phyloP scores from a whole-genome alignment of 2,113 vertebrate genomes.

The Echinops telfairi region DNA sequence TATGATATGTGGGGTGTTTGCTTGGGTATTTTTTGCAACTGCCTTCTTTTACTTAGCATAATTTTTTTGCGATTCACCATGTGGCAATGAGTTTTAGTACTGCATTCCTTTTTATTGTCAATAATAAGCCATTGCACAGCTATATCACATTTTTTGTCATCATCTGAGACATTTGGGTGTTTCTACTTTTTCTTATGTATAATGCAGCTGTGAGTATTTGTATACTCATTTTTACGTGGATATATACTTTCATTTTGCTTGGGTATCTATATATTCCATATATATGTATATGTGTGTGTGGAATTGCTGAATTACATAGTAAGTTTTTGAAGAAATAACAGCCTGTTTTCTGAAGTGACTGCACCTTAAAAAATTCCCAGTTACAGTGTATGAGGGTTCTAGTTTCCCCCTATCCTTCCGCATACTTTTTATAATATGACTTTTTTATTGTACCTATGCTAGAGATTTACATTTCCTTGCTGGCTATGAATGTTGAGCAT shows the following conservation, averaged over 20 bases:
- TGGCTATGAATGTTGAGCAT: neutral
- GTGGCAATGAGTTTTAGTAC: neutral
- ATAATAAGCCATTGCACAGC: neutral
- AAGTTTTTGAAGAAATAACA: neutral
- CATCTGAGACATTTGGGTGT: neutral
- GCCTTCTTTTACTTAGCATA: neutral
- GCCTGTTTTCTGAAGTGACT: neutral
- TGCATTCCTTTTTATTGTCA: slow-evolving; percentile 44
- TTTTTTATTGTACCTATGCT: neutral
- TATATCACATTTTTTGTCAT: neutral
- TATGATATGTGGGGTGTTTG: neutral
- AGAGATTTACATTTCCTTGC: neutral
- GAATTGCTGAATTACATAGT: neutral
- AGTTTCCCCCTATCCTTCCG: neutral
- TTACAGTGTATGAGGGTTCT: neutral
- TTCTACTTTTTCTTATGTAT: neutral
- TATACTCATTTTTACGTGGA: neutral
- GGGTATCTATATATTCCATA: no score
- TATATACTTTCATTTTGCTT: neutral
- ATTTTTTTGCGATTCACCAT: neutral
- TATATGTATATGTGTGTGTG: neutral
- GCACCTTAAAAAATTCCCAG: neutral
- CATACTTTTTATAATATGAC: neutral
- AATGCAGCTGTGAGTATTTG: neutral
- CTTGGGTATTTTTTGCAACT: neutral